Evolutionary conservation across 2,797 vertebrate genomes (phyloP), one percentile per base, ranked within the genome.

Genomic region (Hozukius guyotensis): DNA sequence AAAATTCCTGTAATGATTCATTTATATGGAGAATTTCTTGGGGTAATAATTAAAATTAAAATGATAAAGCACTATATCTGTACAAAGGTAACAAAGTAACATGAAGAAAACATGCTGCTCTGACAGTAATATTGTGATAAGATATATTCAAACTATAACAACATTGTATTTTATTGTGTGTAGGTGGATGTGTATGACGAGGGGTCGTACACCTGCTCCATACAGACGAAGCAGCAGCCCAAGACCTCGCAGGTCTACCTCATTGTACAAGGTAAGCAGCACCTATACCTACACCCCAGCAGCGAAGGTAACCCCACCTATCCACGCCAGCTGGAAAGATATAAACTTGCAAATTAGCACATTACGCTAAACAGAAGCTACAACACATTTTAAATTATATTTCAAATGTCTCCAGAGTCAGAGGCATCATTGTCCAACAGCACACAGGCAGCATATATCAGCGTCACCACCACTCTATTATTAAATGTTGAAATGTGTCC

Each of bases 201-300:
- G 78, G 99, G 99, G 0, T 97, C 97, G 25, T 99, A 99, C 69
- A 99, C 97, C 0, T 99, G 99, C 92, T 99, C 99, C 12, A 98
- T 99, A 92, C 98, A 99, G 95, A 99, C 98, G 8, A 97, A 98
- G 92, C 97, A 98, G 92, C 97, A 98, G 77, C 96, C 99, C 89
- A 99, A 97, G 96, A 98, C 98, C 82, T 97, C 98, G 65, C 97
- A 99, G 95, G 97, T 99, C 90, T 97, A 98, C 94, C 97, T 99
- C 95, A 99, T 99, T 0, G 98, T 99, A 81, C 98, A 99, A 97
- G 99, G 99, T 99, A 96, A 89, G 93, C 1, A 56, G 11, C n/a
- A 6, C 5, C 2, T 2, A 13, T 11, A 9, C 27, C 32, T 27
- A 62, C 52, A 49, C 63, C 46, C 9, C 53, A 36, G n/a, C 61